Conservation (phyloP, 2,113 vertebrate species). For the Gavialis gangeticus region DNA sequence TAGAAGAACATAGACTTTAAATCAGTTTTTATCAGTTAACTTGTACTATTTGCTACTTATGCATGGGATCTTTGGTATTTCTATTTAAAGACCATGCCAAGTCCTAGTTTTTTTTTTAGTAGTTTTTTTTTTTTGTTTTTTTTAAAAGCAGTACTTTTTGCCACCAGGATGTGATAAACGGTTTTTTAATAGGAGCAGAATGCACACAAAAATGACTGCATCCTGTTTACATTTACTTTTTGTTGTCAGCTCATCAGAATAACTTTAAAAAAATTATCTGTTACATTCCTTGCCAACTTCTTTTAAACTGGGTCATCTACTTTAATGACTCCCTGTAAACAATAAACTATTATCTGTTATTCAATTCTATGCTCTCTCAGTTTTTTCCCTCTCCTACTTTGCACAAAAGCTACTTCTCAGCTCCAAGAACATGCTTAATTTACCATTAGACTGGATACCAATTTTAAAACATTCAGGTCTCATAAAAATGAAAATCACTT, state of each 20-base stretch:
- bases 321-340: slow-evolving; percentile 51
- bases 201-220: background rate
- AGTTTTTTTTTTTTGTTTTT: too few species aligned
- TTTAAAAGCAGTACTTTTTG: background rate
- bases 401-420: background rate
- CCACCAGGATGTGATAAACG: background rate
- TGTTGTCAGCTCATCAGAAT: slow-evolving; percentile 10
- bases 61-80: too few species aligned
- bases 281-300: slow-evolving; percentile 32
- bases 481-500: slow-evolving; percentile 2
- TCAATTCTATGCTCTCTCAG: background rate
- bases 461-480: slow-evolving; percentile 5
- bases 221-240: background rate
- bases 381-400: slow-evolving; percentile 26
- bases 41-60: too few species aligned
- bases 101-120: background rate
- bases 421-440: background rate
- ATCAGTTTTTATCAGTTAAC: background rate
- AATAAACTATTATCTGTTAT: slow-evolving; percentile 11
- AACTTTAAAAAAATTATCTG: slow-evolving; percentile 47
- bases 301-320: slow-evolving; percentile 23
- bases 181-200: background rate
- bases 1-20: rapidly evolving
- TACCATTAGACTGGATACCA: background rate
- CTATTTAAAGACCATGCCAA: background rate